These are phyloP conservation scores for Neomonachus schauinslandi DNA, from an alignment of 2,113 vertebrate species.

Conservation along the genomic window DNA sequence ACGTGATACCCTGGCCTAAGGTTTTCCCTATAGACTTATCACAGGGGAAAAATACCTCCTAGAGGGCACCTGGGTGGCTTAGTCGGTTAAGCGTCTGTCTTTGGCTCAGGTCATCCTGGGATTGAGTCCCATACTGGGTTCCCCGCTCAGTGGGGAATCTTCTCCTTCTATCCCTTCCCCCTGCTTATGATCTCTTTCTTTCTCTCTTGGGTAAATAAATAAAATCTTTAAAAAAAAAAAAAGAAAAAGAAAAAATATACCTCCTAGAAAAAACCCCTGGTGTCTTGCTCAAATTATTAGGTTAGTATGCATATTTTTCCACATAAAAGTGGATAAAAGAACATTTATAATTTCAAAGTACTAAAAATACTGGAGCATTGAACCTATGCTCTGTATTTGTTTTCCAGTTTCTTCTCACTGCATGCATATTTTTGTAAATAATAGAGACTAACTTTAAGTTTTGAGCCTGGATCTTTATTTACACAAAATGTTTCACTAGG, in stretches of 20 bases:
- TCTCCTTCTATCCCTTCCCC: too few relatives aligned
- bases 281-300: neutral
- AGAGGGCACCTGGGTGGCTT: neutral
- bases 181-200: neutral
- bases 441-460: neutral
- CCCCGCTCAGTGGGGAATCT: too few relatives aligned
- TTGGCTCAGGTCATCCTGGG: too few relatives aligned
- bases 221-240: too few relatives aligned
- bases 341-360: conserved; percentile 6
- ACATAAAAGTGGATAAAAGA: conserved; percentile 13
- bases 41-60: neutral
- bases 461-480: neutral
- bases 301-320: neutral
- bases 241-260: neutral
- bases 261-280: neutral
- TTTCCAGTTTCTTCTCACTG: neutral
- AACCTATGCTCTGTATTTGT: neutral
- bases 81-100: neutral
- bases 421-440: neutral
- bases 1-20: neutral
- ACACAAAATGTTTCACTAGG: neutral
- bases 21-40: neutral
- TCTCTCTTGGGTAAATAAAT: too few relatives aligned
- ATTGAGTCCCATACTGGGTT: too few relatives aligned
- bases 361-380: neutral